phyloP scores from a whole-genome alignment of 53 echinoderm and acorn worm genomes.

The Actinopyga echinites region DNA sequence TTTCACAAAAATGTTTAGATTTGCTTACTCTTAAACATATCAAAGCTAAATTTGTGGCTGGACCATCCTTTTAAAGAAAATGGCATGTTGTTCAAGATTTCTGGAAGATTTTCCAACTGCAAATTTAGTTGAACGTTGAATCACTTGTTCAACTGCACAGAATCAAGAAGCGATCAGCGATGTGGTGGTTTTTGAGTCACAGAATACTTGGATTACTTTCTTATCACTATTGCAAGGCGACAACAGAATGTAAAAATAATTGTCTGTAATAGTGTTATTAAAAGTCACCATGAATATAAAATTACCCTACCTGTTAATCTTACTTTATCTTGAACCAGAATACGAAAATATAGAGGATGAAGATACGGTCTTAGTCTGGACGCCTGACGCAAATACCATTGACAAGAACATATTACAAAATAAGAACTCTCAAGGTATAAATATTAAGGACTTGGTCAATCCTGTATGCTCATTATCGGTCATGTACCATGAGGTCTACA shows the following conservation, averaged over 20 bases:
- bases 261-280: not conserved
- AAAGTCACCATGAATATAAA: not conserved
- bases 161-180: too few relatives aligned
- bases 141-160: too few relatives aligned
- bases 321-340: not conserved
- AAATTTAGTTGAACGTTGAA: too few relatives aligned
- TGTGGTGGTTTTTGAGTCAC: too few relatives aligned
- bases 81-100: too few relatives aligned
- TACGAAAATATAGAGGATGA: not conserved
- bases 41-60: too few relatives aligned
- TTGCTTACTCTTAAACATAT: too few relatives aligned
- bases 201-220: too few relatives aligned
- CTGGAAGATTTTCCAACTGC: too few relatives aligned
- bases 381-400: not conserved
- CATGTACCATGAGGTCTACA: not conserved
- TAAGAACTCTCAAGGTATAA: not conserved
- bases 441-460: not conserved
- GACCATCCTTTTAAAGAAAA: too few relatives aligned
- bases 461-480: not conserved
- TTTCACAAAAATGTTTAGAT: too few relatives aligned
- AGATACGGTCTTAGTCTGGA: not conserved
- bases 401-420: not conserved
- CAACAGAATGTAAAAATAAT: not conserved
- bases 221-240: not conserved
- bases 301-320: not conserved